Conservation (phyloP, 2,113 vertebrate genomes). For the Peromyscus polionotus region DNA sequence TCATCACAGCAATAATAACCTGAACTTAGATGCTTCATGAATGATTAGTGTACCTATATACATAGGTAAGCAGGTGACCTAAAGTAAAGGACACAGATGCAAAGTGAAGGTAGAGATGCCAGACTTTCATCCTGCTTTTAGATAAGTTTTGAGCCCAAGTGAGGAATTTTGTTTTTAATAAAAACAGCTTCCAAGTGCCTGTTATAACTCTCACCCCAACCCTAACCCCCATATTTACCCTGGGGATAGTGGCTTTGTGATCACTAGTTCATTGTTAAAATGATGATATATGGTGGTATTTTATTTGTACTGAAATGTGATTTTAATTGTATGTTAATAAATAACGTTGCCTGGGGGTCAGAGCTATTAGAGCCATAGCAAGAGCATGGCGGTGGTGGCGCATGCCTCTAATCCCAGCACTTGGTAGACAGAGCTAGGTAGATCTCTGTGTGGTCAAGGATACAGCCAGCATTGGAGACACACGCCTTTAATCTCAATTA, state of each 20-base stretch:
- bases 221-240: background rate
- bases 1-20: background rate
- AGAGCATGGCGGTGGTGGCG: no score
- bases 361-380: no score
- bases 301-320: no score
- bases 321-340: no score
- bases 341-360: no score
- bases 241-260: rapidly evolving
- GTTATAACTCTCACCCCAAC: background rate
- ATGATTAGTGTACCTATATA: background rate
- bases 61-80: background rate
- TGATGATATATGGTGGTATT: background rate
- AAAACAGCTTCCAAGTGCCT: background rate
- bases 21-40: background rate
- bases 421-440: no score
- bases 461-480: no score
- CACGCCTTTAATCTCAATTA: no score
- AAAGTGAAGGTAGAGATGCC: background rate
- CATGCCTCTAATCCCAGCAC: no score
- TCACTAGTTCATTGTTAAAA: background rate
- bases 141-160: background rate
- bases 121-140: background rate
- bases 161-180: background rate
- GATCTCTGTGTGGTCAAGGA: no score
- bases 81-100: background rate